Evolutionary conservation across 2,113 vertebrate species (phyloP).

Genomic region (Pygoscelis antarcticus): DNA sequence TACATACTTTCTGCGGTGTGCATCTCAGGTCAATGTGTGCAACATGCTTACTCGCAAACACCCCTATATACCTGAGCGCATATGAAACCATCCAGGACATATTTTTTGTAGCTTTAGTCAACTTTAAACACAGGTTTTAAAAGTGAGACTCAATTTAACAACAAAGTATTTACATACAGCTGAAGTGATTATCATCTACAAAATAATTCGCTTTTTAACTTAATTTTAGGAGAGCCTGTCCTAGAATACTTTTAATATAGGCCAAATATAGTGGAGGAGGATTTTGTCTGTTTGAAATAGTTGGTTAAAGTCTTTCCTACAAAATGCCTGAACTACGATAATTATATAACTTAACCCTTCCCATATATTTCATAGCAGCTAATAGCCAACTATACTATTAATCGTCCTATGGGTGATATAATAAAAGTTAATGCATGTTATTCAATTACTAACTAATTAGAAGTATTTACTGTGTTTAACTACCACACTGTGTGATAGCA

Average conservation of each 20-base stretch:
- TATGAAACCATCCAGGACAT: background rate
- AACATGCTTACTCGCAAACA: background rate
- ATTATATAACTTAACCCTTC: background rate
- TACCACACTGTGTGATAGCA: background rate
- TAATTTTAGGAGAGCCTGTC: background rate
- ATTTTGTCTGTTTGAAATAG: background rate
- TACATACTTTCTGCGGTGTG: accelerated
- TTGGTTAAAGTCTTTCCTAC: background rate
- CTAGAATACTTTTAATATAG: background rate
- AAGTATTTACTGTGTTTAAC: constrained; percentile 47
- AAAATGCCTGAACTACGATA: background rate
- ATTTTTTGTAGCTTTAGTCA: background rate
- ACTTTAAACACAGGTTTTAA: background rate
- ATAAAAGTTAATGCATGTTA: constrained; percentile 1
- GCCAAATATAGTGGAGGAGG: background rate
- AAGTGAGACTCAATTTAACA: background rate
- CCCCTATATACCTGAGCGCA: no score
- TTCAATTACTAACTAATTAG: constrained; percentile 41
- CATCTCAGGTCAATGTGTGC: background rate
- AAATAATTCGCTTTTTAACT: background rate
- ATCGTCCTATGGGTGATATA: background rate
- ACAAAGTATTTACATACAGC: background rate
- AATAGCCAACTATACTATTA: background rate
- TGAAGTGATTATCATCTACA: background rate
- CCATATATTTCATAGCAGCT: background rate